Conservation (phyloP, 2,113 vertebrate species). For the Electrona antarctica region DNA sequence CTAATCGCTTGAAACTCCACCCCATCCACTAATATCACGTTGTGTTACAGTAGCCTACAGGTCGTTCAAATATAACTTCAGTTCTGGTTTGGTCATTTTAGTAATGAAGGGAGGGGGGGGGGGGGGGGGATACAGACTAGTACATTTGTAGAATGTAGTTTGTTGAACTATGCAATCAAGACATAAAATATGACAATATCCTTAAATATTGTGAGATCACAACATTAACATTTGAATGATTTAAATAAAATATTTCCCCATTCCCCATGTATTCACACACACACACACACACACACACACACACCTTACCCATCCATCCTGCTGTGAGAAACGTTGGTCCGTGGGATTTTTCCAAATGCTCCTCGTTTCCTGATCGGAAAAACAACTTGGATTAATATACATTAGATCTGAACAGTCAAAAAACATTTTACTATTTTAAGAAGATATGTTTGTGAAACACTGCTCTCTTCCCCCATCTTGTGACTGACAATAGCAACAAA, state of each 20-base stretch:
- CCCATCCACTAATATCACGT: no score
- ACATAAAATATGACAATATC: no score
- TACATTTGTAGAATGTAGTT: no score
- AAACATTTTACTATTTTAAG: no score
- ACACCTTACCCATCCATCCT: constrained; percentile 59
- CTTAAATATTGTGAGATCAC: no score
- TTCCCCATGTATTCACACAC: background rate
- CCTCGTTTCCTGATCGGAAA: constrained; percentile 5
- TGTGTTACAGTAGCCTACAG: no score
- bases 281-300: constrained; percentile 9
- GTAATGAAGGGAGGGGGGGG: no score
- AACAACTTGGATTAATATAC: constrained; percentile 14
- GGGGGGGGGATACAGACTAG: no score
- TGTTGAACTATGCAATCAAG: no score
- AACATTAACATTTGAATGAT: background rate
- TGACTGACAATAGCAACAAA: constrained; percentile 9
- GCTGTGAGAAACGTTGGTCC: background rate
- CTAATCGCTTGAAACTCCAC: no score
- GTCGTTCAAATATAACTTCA: no score
- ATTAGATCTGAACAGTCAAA: background rate
- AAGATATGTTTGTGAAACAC: background rate
- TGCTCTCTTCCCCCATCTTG: constrained; percentile 51
- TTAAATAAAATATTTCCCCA: background rate
- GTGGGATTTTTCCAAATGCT: constrained; percentile 12
- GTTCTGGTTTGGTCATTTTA: no score